These are phyloP conservation scores for Synanthedon andrenaeformis DNA, from an alignment of 2,888 invertebrate species.

Conservation along the genomic window DNA sequence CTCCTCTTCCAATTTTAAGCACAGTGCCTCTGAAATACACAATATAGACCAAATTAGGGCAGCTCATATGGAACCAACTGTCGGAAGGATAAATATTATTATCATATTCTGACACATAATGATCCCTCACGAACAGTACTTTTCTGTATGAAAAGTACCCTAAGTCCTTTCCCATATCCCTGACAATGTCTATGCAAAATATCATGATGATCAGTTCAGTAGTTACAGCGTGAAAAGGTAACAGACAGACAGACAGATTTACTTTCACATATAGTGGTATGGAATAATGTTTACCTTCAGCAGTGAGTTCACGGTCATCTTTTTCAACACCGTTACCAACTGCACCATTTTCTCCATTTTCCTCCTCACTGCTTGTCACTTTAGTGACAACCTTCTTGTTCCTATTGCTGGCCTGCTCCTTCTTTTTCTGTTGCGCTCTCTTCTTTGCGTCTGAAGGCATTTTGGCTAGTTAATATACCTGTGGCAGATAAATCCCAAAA, in stretches of 20 bases:
- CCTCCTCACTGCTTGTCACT: conserved; percentile 60
- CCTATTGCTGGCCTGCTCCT: conserved; percentile 88
- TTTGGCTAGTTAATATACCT: conserved; percentile 3
- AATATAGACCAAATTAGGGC: too few species aligned
- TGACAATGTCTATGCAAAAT: too few species aligned
- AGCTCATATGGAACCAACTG: too few species aligned
- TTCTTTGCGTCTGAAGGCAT: conserved; percentile 99
- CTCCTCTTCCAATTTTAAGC: conserved; percentile 88
- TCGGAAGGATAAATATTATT: too few species aligned
- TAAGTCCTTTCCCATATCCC: too few species aligned
- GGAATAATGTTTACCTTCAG: conserved; percentile 71
- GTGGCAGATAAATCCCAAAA: background rate
- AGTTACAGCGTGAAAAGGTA: too few species aligned
- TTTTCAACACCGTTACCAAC: conserved; percentile 44
- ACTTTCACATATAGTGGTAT: too few species aligned
- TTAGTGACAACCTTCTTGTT: conserved; percentile 65
- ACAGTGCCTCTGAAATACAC: conserved; percentile 78
- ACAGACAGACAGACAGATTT: too few species aligned
- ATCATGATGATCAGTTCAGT: too few species aligned
- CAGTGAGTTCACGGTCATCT: conserved; percentile 75
- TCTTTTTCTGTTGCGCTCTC: conserved; percentile 97
- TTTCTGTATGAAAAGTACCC: too few species aligned
- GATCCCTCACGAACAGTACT: too few species aligned
- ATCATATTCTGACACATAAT: too few species aligned
- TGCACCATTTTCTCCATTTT: conserved; percentile 72